Percentiles rank a stretch among this genome's conserved stretches.
phyloP scores from a whole-genome alignment of 2,888 invertebrate genomes.

The Stegana nigrithorax region DNA sequence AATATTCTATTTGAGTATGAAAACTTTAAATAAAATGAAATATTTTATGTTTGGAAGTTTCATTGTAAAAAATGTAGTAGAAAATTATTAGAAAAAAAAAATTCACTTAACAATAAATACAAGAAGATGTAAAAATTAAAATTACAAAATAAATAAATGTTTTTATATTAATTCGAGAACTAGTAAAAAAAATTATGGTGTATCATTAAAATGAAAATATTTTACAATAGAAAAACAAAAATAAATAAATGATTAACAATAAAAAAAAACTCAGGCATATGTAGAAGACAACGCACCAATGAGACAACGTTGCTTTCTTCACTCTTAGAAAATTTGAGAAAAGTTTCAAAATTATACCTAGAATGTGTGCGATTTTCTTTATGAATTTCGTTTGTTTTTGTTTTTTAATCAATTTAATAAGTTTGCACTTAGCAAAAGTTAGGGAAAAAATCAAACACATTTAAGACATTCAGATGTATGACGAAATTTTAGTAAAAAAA shows the following conservation, averaged over 20 bases:
- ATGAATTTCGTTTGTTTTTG: neutral
- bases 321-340: neutral
- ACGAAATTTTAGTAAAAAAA: slow-evolving; percentile 15
- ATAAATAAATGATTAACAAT: neutral
- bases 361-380: neutral
- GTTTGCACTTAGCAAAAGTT: neutral
- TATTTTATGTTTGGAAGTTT: too few species aligned
- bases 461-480: neutral
- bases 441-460: slow-evolving; percentile 12
- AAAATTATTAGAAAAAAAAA: too few species aligned
- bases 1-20: too few species aligned
- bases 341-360: neutral
- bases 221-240: slow-evolving; percentile 26
- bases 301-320: slow-evolving; percentile 48
- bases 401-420: neutral
- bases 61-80: too few species aligned
- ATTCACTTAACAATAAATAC: too few species aligned
- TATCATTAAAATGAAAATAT: slow-evolving; percentile 20
- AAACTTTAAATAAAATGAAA: too few species aligned
- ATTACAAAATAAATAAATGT: too few species aligned
- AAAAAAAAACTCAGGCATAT: neutral
- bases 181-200: too few species aligned
- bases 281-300: slow-evolving; percentile 62
- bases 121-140: slow-evolving; percentile 27
- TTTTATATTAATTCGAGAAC: too few species aligned